Base-by-base conservation (phyloP, 2,113 vertebrate species). In the Desmodus rotundus region DNA sequence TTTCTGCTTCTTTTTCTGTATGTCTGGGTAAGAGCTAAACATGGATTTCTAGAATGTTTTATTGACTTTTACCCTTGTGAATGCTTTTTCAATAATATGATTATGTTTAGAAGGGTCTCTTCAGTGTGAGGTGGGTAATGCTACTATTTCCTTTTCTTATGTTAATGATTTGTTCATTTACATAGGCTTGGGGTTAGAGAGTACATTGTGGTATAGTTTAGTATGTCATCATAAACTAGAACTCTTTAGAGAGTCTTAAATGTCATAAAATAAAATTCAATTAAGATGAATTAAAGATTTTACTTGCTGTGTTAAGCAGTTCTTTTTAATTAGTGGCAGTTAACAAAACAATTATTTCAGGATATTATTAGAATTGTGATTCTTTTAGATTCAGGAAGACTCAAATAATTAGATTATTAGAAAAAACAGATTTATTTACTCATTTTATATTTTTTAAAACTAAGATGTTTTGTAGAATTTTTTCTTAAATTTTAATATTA, bases 371-470 rank as follows among this genome's bases (percentile, higher is more conserved):
- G 58, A 76, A 95, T 63, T 92, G 19, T 15, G n/a, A 90, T 93
- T 68, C 70, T 95, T 98, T 52, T 70, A 97, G 74, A 43, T 76
- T 84, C 74, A 70, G 88, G 85, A 92, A 93, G 54, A 97, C 61
- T 97, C 43, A 87, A 84, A 7, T 85, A 74, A 91, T 33, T 19
- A 74, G n/a, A 95, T 89, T 88, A 97, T 96, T 96, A 22, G 81
- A 93, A 96, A 90, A 98, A 70, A 56, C 0, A 11, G 0, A 5
- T 78, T 97, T 82, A 95, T 97, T 97, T 89, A 67, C 65, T 96
- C 45, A 94, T 82, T 4, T 87, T 90, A 86, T 80, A 8, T 94
- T 38, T 45, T 70, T 73, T 86, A 47, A 63, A 47, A 26, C 78
- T 47, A 33, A 95, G 95, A 76, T 78, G 36, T 84, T 95, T 91